A percentile compares a stretch with the other conserved stretches of the same genome.
These are phyloP conservation scores for Clarias fuscus DNA, from an alignment of 2,797 vertebrate species.

Conservation along the genomic window DNA sequence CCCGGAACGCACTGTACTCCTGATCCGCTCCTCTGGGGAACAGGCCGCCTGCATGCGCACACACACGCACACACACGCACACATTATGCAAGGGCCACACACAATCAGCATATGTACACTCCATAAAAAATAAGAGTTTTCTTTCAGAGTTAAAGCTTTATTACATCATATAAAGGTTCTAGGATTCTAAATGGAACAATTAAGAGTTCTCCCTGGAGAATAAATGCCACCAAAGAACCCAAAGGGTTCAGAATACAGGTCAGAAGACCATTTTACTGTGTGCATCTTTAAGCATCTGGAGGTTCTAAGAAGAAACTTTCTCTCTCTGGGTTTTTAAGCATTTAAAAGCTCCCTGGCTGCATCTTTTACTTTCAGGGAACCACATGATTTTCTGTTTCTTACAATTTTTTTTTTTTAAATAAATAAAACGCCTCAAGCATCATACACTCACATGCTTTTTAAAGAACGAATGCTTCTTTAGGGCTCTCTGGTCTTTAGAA, in stretches of 20 bases:
- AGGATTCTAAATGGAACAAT: background rate
- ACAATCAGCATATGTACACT: background rate
- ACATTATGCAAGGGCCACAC: background rate
- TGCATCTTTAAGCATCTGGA: background rate
- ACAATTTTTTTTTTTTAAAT: too few species aligned
- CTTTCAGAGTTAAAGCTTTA: background rate
- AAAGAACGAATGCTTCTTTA: background rate
- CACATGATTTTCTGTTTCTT: background rate
- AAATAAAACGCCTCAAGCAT: background rate
- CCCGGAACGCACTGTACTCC: constrained; percentile 98
- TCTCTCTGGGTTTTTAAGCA: background rate
- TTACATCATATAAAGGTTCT: background rate
- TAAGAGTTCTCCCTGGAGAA: background rate
- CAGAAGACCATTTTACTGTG: background rate
- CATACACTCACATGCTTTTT: background rate
- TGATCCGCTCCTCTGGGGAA: constrained; percentile 98
- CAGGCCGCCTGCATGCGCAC: constrained; percentile 83
- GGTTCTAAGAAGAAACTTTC: background rate
- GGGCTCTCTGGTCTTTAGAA: background rate
- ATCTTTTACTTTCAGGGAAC: background rate
- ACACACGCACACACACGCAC: constrained; percentile 47
- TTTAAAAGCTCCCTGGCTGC: too few species aligned
- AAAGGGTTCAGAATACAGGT: background rate
- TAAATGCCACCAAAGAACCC: background rate
- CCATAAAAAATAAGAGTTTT: background rate